Percentiles rank a stretch among this genome's conserved stretches.
Conservation (phyloP, 1,140 invertebrate species). For the Lepidurus couesii region DNA sequence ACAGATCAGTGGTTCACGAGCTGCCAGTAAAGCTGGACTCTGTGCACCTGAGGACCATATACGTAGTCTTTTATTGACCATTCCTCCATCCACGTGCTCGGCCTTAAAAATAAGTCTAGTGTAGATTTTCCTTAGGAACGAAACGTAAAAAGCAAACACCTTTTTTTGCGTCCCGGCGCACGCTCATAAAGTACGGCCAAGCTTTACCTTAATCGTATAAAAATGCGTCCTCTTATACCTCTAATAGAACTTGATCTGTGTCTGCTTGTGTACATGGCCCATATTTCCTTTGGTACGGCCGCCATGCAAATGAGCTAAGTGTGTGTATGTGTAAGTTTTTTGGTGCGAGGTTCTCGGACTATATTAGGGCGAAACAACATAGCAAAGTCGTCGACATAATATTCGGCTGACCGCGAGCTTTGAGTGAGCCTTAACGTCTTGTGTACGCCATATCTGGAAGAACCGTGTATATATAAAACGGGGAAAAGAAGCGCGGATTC, state of each 20-base stretch:
- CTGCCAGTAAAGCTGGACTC: neutral
- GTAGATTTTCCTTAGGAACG: too few species aligned
- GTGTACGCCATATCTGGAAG: neutral
- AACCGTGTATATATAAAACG: neutral
- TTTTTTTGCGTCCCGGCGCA: too few species aligned
- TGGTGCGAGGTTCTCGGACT: neutral
- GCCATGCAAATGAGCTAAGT: neutral
- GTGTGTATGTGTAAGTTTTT: neutral
- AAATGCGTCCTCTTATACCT: neutral
- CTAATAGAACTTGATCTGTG: neutral
- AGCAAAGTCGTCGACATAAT: neutral
- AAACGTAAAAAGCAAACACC: too few species aligned
- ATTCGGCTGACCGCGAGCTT: neutral
- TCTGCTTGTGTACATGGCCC: neutral
- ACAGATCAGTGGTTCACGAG: slow-evolving; percentile 1
- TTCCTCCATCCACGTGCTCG: neutral
- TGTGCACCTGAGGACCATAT: slow-evolving; percentile 1
- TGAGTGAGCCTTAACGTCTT: neutral
- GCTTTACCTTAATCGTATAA: neutral
- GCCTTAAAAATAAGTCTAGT: too few species aligned
- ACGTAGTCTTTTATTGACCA: neutral
- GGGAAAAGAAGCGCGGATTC: too few species aligned
- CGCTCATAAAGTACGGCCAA: neutral
- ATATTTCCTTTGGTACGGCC: neutral
- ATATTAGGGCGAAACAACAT: neutral